phyloP scores from a whole-genome alignment of 2,888 invertebrate genomes.

The Hypolimnas misippus region DNA sequence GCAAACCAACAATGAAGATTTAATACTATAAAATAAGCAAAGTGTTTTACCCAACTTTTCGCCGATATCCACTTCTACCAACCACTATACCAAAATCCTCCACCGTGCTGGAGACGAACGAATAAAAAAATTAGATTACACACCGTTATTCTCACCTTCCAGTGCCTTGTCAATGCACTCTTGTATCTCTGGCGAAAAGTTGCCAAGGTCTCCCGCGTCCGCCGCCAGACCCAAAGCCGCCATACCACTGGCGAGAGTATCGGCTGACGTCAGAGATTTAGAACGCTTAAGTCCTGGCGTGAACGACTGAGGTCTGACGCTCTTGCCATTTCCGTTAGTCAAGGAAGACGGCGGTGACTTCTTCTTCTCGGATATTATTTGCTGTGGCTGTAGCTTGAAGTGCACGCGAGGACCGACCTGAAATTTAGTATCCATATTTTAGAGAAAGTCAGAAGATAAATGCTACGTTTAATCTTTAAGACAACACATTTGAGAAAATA shows the following conservation, averaged over 20 bases:
- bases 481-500: too few relatives aligned
- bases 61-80: constrained; percentile 18
- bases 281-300: constrained; percentile 88
- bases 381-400: constrained; percentile 82
- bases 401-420: constrained; percentile 84
- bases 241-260: constrained; percentile 87
- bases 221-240: constrained; percentile 88
- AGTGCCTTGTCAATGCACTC: constrained; percentile 89
- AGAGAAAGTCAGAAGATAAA: too few relatives aligned
- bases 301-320: constrained; percentile 71
- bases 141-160: constrained; percentile 79
- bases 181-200: constrained; percentile 89
- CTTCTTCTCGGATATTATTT: constrained; percentile 75
- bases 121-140: constrained; percentile 40
- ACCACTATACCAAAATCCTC: constrained; percentile 36
- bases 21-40: constrained; percentile 19
- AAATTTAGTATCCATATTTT: too few relatives aligned
- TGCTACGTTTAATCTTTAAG: too few relatives aligned
- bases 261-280: constrained; percentile 91
- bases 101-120: constrained; percentile 41
- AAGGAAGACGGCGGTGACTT: constrained; percentile 73
- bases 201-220: constrained; percentile 90
- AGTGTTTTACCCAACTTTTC: constrained; percentile 12
- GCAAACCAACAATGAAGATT: background rate
- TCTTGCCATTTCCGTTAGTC: constrained; percentile 75